Evolutionary conservation across 2,113 vertebrate genomes (phyloP).

Genomic region (Nasalis larvatus): DNA sequence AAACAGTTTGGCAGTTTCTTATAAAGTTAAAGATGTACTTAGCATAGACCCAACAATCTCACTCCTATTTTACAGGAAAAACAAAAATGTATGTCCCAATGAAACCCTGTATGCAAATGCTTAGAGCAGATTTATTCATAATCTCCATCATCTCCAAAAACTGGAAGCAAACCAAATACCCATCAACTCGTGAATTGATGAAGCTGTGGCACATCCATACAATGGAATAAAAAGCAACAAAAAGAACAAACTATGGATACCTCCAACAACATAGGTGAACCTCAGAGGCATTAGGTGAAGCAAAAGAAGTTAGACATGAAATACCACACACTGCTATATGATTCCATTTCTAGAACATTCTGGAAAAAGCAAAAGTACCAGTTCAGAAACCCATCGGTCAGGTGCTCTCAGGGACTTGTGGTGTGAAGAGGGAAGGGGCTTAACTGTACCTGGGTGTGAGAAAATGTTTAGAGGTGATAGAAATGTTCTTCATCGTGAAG

Average conservation of each 20-base stretch:
- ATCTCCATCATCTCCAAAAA: neutral
- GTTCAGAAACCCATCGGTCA: rapidly evolving
- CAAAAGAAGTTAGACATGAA: neutral
- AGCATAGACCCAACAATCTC: neutral
- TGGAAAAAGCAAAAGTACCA: neutral
- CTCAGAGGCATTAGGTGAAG: neutral
- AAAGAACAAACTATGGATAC: neutral
- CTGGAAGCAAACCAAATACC: neutral
- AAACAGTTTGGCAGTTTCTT: neutral
- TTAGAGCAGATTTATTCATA: neutral
- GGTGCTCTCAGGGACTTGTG: rapidly evolving
- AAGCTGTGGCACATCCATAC: neutral
- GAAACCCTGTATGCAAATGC: neutral
- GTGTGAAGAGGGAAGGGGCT: rapidly evolving
- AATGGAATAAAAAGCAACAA: neutral
- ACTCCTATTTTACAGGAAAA: neutral
- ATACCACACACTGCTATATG: rapidly evolving
- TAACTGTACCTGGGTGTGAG: rapidly evolving
- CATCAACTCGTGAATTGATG: neutral
- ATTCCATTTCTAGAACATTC: neutral
- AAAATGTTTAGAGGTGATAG: neutral
- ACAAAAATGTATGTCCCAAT: rapidly evolving
- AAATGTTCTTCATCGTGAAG: neutral
- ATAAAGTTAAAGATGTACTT: neutral
- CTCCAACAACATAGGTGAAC: neutral